Evolutionary conservation across 2,888 invertebrate genomes (phyloP), one percentile per base, ranked within the genome.

Genomic region (Clanis bilineata): DNA sequence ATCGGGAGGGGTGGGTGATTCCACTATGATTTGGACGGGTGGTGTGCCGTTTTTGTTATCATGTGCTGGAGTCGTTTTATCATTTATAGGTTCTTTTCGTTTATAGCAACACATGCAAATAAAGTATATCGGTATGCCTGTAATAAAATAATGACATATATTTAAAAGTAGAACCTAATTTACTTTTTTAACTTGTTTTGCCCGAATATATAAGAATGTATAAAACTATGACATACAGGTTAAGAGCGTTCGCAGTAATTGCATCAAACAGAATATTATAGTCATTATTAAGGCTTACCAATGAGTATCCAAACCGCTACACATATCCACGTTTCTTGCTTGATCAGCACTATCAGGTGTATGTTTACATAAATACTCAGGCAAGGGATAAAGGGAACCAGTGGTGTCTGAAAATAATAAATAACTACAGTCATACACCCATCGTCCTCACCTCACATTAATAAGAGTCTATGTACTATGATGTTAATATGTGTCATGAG

Each of bases 301-400:
- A 97, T 85, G 10, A 83, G 79, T 91, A 97, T 94, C 98, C 98
- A 98, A 32, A 97, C 88, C 3, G 88, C 90, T 77, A 97, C 96
- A 67, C 97, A 88, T n/a, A 97, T 90, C 98, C 98, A 98, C 0
- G 98, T 98, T 65, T 93, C 91, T 0, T 83, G 71, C 67, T 96
- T 96, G 68, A 98, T 89, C 83, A 96, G 94, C 60, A 96, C 88
- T 97, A 98, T 97, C 22, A 98, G 89, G 79, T 97, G 96, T 59
- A 97, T 93, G 79, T 98, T 98, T 45, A 96, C 93, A 69, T 97
- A 93, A 65, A 97, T 95, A 76, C 97, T 97, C 47, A 96, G 73
- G 39, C 95, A 95, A 0, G 98, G 98, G 57, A 98, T 82, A 61
- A 96, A 87, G 1, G 98, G 98, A 0, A 98, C 96, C 15, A 95